Evolutionary conservation across 2,888 invertebrate genomes (phyloP), one percentile per base, ranked within the genome.

Genomic region (Cynaeus angustus): DNA sequence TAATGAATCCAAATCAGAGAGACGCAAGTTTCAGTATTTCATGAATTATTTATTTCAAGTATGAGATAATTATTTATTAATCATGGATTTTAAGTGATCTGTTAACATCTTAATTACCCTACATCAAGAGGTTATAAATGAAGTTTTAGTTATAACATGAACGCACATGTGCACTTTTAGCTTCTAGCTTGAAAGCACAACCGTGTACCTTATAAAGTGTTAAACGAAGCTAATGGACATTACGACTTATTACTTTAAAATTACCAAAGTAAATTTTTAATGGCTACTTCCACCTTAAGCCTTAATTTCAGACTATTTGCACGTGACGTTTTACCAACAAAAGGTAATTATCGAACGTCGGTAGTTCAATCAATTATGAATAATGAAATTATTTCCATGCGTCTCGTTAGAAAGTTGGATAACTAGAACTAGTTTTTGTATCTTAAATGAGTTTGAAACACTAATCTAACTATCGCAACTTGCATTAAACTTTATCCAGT

Each of bases 141-240:
- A n/a, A 13, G 13, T 46, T 46, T n/a, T n/a, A 21, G 21, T 1
- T 21, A 21, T 4, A 4, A 21, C 1, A 21, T 21, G 21, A 21
- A 3, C 13, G 8, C 6, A 21, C 21, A 46, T 21, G 26, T 26
- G 50, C 10, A 50, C 50, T 50, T 50, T 50, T 26, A 28, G 28
- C 10, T 30, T 50, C 55, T 38, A 37, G 38, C 16, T 38, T 55
- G 16, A 55, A 16, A 55, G 55, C 55, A 55, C 55, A 55, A 10
- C 55, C 55, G 26, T 55, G 55, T 55, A 50, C 50, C 14, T 38
- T 21, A 16, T 38, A 21, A 41, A 55, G 50, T 50, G 50, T 48
- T 48, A 48, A n/a, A 48, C 48, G 48, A 28, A 28, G 50, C 5
- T 50, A 50, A 50, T 50, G 30, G 13, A 8, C 13, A 1, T 46